These are phyloP conservation scores for Pelecanoides urinatrix DNA, from an alignment of 2,113 vertebrate genomes.

Conservation along the genomic window DNA sequence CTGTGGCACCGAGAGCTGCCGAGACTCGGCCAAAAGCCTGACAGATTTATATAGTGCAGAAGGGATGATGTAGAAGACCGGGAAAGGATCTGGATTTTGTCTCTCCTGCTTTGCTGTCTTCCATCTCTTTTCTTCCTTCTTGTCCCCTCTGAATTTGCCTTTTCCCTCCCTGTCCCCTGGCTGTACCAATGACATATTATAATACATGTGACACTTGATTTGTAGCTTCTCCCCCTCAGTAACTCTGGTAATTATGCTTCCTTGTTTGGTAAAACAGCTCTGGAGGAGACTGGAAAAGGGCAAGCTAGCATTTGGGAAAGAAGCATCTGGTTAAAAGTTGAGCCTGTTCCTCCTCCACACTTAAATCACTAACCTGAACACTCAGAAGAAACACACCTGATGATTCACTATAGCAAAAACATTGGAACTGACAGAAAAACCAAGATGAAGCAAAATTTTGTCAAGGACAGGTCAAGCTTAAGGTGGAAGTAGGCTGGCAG, in stretches of 20 bases:
- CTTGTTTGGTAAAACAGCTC: background rate
- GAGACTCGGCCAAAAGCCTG: background rate
- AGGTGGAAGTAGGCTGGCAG: background rate
- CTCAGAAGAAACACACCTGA: background rate
- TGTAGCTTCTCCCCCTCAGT: background rate
- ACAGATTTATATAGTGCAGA: constrained; percentile 33
- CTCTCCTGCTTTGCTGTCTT: background rate
- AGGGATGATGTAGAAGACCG: background rate
- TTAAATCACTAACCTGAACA: background rate
- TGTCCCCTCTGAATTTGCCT: background rate
- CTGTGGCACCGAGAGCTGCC: background rate
- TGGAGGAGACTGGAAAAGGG: background rate
- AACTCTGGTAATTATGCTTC: background rate
- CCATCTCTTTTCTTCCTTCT: background rate
- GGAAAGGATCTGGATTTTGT: constrained; percentile 28
- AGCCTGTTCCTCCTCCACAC: background rate
- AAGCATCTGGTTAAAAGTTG: background rate
- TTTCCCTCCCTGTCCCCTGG: constrained; percentile 25
- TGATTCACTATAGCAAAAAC: background rate
- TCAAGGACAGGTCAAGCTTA: background rate
- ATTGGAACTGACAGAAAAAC: background rate
- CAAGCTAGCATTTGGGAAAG: background rate
- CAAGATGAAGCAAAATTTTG: background rate
- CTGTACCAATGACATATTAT: background rate
- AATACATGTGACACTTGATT: background rate